Base-by-base conservation (phyloP, 2,888 invertebrate species). In the Gryllus longicercus region DNA sequence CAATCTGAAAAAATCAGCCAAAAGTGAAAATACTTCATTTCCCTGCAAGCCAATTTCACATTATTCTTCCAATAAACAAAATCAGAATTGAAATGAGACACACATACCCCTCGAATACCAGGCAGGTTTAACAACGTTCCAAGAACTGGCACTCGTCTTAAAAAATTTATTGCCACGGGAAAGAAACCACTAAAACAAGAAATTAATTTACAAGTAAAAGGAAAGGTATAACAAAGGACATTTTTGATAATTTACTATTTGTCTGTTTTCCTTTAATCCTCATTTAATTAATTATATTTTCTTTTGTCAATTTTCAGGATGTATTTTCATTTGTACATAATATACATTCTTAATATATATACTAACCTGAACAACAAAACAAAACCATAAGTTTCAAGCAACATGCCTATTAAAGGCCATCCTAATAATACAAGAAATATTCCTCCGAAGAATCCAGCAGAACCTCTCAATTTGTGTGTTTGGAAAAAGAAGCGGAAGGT, bases 401-500 rank as follows among this genome's bases (percentile, higher is more conserved):
- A 89, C 96, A 99, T 99, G 82, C 99, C 99, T 80, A 98, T 89
- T 84, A 99, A 90, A 0, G 99, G 99, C 94, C 96, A 99, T 14
- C 99, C 99, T 63, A 98, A 87, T 16, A 99, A 90, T 50, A 99
- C 98, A 79, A 98, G 91, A 10, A 93, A 87, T 84, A 99, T 96
- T 2, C 99, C 99, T 18, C 96, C 95, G 85, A 98, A 94, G 88
- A 98, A 98, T 0, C 95, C 93, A 1, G 92, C 88, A 0, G 96
- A 94, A 0, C 96, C 98, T 90, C 95, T 96, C 79, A 95, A 89
- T 91, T 99, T 99, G 87, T 98, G 98, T 83, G 93, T 89, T 89
- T 99, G 99, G 88, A 99, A 99, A 90, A 99, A 99, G 88, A 99
- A 99, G 85, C 96, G 92, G 85, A 98, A 93, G 11, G 99, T 99